Evolutionary conservation across 2,797 vertebrate genomes (phyloP), one percentile per base, ranked within the genome.

Genomic region (Sylvilagus floridanus): DNA sequence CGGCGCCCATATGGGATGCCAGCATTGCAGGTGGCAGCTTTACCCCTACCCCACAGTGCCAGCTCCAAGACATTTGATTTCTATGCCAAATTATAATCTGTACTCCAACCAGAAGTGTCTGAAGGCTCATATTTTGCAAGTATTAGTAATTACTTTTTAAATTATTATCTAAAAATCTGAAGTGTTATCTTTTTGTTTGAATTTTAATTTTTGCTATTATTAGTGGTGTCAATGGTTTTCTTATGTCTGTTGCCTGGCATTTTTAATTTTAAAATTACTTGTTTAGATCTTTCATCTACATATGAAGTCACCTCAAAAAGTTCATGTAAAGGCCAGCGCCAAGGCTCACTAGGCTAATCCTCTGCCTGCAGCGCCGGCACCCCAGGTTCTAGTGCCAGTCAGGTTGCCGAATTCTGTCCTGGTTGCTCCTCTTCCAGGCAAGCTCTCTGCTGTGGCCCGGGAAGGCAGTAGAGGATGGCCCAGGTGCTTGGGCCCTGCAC

Each of bases 131-230:
- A 0, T 71, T 66, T 71, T 83, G 22, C n/a, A 28, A 88, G 19
- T 65, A 63, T 91, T 60, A 89, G 28, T 47, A 60, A 52, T 65
- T 35, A 60, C 0, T 62, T 75, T 66, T 81, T 57, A 52, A 66
- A 47, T 76, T 68, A 32, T 28, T 84, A 68, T 88, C 42, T 60
- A 73, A 52, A 52, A 35, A 42, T 28, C 26, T 50, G n/a, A 60
- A 54, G 8, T 76, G 6, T 68, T 76, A 77, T 37, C 2, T 84
- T 77, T 42, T 12, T 75, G 8, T 81, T 86, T 57, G 35, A 24
- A 47, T 90, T 94, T 63, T 50, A 60, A 79, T 93, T 71, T 93
- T 5, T 75, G 12, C 62, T 86, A 32, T 81, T 92, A 73, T 37
- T 57, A 68, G 17, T 79, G 16, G 66, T 60, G 75, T 78, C 37